phyloP scores from a whole-genome alignment of 2,113 vertebrate species.

The Neotoma lepida region DNA sequence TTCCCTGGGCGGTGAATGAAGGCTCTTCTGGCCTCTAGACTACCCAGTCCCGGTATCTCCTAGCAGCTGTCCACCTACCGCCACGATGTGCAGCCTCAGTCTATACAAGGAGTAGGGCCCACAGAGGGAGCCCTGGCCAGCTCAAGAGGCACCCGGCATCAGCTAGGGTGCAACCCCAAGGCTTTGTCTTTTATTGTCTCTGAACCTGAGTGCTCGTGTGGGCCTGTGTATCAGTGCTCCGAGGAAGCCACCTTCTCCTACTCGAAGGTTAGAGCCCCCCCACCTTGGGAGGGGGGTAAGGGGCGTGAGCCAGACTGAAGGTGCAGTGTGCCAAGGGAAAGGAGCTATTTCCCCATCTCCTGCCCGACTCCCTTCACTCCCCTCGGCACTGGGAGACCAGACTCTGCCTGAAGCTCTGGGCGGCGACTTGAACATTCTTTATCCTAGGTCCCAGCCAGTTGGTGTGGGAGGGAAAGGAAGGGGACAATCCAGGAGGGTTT shows the following conservation, averaged over 20 bases:
- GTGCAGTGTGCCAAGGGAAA: rapidly evolving
- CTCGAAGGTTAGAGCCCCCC: neutral
- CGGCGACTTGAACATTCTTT: neutral
- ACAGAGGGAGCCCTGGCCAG: neutral
- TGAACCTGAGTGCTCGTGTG: neutral
- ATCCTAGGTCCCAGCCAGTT: neutral
- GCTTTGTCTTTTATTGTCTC: neutral
- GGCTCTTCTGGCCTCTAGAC: neutral
- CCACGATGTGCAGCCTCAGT: too few species aligned
- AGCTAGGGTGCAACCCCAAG: neutral
- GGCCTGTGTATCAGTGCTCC: neutral
- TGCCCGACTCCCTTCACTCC: neutral
- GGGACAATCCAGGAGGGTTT: neutral
- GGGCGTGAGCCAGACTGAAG: rapidly evolving
- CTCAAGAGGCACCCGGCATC: neutral
- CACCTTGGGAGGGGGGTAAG: too few species aligned
- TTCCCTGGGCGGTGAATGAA: conserved; percentile 21
- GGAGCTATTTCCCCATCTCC: neutral
- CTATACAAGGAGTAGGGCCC: neutral
- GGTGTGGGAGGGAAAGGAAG: neutral
- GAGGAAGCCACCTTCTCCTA: rapidly evolving
- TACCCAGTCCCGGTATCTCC: neutral
- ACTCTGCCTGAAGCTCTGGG: conserved; percentile 26
- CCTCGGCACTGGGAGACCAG: neutral
- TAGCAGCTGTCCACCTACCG: neutral